Conservation (phyloP, 2,113 vertebrate genomes). For the Sinocyclocheilus anshuiensis region DNA sequence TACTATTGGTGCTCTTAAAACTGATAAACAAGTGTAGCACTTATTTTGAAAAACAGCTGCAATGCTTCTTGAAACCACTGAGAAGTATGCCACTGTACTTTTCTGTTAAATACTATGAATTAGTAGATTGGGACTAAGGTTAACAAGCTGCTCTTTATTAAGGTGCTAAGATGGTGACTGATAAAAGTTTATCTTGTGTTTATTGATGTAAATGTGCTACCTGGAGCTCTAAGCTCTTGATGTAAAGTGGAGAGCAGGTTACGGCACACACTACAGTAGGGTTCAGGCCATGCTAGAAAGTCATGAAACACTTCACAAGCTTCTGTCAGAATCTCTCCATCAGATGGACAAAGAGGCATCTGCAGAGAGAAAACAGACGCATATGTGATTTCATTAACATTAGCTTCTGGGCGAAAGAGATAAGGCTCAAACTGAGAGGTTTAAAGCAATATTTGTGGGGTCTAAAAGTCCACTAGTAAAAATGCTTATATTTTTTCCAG, state of each 20-base stretch:
- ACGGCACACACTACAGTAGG: conserved; percentile 85
- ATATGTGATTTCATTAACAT: no score
- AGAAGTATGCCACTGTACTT: not conserved
- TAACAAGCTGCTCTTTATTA: no score
- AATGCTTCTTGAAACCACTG: no score
- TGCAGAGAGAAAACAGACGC: conserved; percentile 62
- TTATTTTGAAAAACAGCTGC: not conserved
- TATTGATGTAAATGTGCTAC: conserved; percentile 64
- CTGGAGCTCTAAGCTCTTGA: conserved; percentile 88
- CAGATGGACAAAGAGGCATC: conserved; percentile 85
- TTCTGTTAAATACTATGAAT: not conserved
- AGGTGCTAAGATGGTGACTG: no score
- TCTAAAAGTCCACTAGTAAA: not conserved
- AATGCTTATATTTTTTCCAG: not conserved
- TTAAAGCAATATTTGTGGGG: not conserved
- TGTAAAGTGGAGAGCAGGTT: conserved; percentile 86
- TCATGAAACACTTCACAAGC: conserved; percentile 81
- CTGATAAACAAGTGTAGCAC: not conserved
- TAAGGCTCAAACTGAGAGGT: no score
- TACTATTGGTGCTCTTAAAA: not conserved
- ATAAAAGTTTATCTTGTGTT: no score
- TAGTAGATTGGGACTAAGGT: no score
- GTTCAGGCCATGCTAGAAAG: conserved; percentile 94
- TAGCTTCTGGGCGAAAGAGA: no score
- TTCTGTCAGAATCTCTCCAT: conserved; percentile 81